phyloP scores from a whole-genome alignment of 53 echinoderm and acorn worm species.

The Luidia sarsii region DNA sequence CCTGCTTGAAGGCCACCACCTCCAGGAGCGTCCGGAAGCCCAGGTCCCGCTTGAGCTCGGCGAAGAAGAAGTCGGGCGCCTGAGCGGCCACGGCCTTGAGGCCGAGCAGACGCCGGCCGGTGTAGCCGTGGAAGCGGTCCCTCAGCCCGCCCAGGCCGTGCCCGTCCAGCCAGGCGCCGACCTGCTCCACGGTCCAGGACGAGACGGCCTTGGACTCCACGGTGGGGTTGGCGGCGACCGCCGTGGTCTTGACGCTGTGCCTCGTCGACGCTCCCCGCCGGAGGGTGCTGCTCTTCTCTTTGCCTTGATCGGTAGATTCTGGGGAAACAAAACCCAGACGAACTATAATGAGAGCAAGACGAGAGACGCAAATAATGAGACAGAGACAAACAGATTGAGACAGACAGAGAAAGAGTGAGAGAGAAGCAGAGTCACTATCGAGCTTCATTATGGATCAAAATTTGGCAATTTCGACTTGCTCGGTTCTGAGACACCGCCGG shows the following conservation, averaged over 20 bases:
- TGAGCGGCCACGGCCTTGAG: conserved; percentile 62
- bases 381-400: no score
- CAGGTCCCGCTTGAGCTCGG: conserved; percentile 62
- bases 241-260: background rate
- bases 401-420: no score
- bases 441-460: no score
- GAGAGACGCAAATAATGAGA: no score
- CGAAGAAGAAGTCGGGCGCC: conserved; percentile 81
- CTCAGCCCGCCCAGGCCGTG: conserved; percentile 58
- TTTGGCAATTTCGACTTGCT: no score
- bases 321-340: no score
- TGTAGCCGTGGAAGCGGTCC: conserved; percentile 66
- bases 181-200: conserved; percentile 66
- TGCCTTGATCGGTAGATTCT: no score
- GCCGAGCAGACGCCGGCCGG: conserved; percentile 67
- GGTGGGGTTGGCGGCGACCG: no score
- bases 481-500: no score
- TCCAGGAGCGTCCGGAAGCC: conserved; percentile 67
- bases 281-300: no score
- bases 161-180: conserved; percentile 61
- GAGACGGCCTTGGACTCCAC: conserved; percentile 30
- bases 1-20: conserved; percentile 71
- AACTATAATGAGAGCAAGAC: no score
- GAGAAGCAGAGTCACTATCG: no score
- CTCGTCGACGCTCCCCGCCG: background rate